Base-by-base conservation (phyloP, 2,113 vertebrate species). In the Ptilonorhynchus violaceus region DNA sequence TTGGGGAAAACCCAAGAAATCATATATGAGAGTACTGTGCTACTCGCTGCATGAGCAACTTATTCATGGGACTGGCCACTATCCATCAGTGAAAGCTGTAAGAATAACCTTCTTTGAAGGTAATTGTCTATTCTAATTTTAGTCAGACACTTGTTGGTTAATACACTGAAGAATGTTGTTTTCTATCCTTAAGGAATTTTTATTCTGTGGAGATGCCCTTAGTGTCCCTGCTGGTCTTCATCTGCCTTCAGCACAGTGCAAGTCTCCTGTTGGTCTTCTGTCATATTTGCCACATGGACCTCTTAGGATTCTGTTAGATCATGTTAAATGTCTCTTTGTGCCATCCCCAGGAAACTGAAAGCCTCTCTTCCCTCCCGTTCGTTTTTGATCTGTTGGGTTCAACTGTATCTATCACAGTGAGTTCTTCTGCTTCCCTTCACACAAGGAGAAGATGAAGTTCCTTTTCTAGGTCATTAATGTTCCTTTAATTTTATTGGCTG, bases 401-500 rank as follows among this genome's bases (percentile, higher is more conserved):
- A 72, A 49, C 68, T 75, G 8, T 49, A 33, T 82, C 52, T 59
- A 72, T 68, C 69, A 56, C 47, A 72, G n/a, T 23, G 35, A 91
- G 53, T 68, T 94, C 55, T 90, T 93, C 80, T 89, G 52, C 52
- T 92, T 89, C 62, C 49, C 31, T 94, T 95, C 66, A 67, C 44
- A 60, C 16, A 89, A 66, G 53, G 11, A 79, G 80, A 91, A 28
- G 18, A 70, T 68, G 37, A 75, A 75, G 89, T 85, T 49, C 5
- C 9, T 73, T 85, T 92, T 76, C 63, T 82, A 85, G 66, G 66
- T 89, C 7, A 3, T 75, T 37, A 92, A 21, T 58, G 35, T 60
- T 72, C 27, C 41, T 96, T 85, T 76, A 64, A 24, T 79, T 92
- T 89, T 87, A 27, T 52, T 72, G 25, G 4, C 23, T 50, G 11